phyloP scores from a whole-genome alignment of 2,888 invertebrate genomes.

The Anorthoa munda region DNA sequence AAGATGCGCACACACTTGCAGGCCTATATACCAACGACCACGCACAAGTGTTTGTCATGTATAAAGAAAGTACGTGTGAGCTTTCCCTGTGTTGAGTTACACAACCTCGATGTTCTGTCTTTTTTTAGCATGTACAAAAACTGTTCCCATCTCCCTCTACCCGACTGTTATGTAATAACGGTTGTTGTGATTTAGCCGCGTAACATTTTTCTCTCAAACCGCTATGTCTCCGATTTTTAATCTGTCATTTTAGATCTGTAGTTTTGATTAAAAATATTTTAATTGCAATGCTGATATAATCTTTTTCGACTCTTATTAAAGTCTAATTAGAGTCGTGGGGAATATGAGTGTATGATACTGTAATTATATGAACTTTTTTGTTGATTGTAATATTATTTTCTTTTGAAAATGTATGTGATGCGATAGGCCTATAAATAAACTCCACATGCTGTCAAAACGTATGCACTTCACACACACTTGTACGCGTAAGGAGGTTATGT shows the following conservation, averaged over 20 bases:
- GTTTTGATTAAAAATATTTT: constrained; percentile 58
- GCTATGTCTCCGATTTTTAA: constrained; percentile 79
- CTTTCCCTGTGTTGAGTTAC: constrained; percentile 90
- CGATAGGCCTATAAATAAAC: constrained; percentile 84
- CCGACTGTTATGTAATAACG: constrained; percentile 90
- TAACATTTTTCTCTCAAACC: constrained; percentile 88
- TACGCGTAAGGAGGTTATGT: constrained; percentile 69
- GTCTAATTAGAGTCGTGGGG: constrained; percentile 43
- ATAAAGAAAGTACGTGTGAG: constrained; percentile 88
- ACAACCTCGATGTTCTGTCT: constrained; percentile 83
- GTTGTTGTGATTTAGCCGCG: constrained; percentile 88
- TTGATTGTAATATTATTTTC: constrained; percentile 21
- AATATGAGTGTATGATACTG: constrained; percentile 11
- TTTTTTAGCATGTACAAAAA: constrained; percentile 74
- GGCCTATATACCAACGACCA: constrained; percentile 72
- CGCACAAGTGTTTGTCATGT: constrained; percentile 73
- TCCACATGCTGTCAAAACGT: constrained; percentile 83
- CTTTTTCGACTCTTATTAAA: constrained; percentile 56
- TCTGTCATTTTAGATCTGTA: constrained; percentile 67
- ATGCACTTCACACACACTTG: constrained; percentile 79
- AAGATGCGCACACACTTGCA: constrained; percentile 83
- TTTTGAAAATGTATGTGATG: constrained; percentile 52
- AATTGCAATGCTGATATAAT: constrained; percentile 55
- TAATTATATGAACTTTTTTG: constrained; percentile 30
- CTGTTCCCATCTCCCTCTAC: constrained; percentile 75